Conservation (phyloP, 1,140 invertebrate genomes). For the Goniozus legneri region DNA sequence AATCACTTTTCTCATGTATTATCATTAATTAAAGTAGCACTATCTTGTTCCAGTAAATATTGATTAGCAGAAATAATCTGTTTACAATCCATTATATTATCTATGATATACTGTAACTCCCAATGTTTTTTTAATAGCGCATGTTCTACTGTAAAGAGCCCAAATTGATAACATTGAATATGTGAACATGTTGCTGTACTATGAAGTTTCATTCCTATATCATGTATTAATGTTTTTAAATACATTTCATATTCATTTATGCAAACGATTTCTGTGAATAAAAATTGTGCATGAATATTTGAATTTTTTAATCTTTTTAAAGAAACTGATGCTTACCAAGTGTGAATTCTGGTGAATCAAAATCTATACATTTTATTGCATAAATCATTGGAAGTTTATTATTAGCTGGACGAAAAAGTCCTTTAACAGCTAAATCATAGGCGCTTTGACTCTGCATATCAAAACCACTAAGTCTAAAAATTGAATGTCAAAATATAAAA, state of each 20-base stretch:
- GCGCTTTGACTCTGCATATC: constrained; percentile 81
- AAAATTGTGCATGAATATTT: constrained; percentile 13
- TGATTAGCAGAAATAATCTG: constrained; percentile 56
- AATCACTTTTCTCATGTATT: constrained; percentile 15
- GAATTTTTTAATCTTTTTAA: constrained; percentile 8
- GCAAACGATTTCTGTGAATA: constrained; percentile 74
- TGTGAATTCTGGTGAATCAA: constrained; percentile 79
- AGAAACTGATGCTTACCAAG: constrained; percentile 60
- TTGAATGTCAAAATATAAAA: constrained; percentile 20
- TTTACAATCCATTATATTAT: constrained; percentile 64
- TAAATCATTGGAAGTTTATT: constrained; percentile 76
- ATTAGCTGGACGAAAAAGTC: constrained; percentile 70
- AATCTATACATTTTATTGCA: constrained; percentile 80
- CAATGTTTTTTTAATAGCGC: constrained; percentile 82
- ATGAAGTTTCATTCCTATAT: constrained; percentile 75
- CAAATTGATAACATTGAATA: constrained; percentile 77
- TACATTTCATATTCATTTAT: constrained; percentile 80
- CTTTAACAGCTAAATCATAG: constrained; percentile 80
- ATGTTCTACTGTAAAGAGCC: constrained; percentile 73
- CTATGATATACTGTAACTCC: constrained; percentile 68
- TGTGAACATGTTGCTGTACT: constrained; percentile 75
- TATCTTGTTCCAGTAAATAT: constrained; percentile 49
- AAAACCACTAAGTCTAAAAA: constrained; percentile 68
- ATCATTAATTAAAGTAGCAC: constrained; percentile 31
- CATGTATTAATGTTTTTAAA: constrained; percentile 70